Evolutionary conservation across 2,888 invertebrate genomes (phyloP).

Genomic region (Harmothoe impar): DNA sequence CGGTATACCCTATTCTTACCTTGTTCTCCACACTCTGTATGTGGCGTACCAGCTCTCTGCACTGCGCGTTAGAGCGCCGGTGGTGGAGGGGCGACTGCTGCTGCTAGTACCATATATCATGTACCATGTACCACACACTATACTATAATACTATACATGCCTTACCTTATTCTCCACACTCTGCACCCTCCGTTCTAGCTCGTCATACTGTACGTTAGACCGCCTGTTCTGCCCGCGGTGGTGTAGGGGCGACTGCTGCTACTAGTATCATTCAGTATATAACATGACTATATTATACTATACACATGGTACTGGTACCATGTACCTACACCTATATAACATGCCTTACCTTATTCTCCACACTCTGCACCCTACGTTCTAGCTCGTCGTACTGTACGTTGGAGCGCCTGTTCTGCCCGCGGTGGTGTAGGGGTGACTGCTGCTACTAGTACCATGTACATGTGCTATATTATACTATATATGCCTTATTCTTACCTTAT

Average conservation of each 20-base stretch:
- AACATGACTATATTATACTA: no score
- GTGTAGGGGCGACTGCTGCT: neutral
- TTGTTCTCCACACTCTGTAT: constrained; percentile 47
- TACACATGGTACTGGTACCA: no score
- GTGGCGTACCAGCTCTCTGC: neutral
- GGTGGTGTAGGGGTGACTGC: neutral
- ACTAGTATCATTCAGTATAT: no score
- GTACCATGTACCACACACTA: no score
- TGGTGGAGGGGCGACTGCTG: neutral
- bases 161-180: constrained; percentile 52
- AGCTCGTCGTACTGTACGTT: neutral
- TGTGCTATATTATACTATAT: no score
- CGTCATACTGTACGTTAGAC: neutral
- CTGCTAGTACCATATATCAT: neutral
- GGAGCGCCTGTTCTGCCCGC: neutral
- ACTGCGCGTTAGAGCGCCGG: neutral
- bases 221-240: neutral
- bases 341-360: constrained; percentile 56
- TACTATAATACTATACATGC: no score
- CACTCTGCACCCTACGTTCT: neutral
- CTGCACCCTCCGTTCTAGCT: neutral
- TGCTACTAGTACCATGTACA: no score
- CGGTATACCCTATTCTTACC: no score
- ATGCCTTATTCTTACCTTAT: constrained; percentile 53
- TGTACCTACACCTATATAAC: no score